These are phyloP conservation scores for Geotrupes spiniger DNA, from an alignment of 2,888 invertebrate genomes.

Conservation along the genomic window DNA sequence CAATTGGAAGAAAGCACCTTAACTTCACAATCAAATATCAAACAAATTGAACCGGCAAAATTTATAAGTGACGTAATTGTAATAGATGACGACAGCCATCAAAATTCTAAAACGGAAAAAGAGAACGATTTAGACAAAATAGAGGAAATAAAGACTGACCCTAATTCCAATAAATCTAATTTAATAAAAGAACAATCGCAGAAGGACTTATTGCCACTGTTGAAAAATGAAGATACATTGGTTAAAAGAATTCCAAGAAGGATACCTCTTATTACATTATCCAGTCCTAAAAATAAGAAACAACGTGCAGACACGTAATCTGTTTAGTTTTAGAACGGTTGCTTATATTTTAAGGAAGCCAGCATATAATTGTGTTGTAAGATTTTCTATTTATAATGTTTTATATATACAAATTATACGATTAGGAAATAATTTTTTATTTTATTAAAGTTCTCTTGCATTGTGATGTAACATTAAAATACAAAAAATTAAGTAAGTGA, in stretches of 20 bases:
- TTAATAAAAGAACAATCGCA: background rate
- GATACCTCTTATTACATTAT: constrained; percentile 72
- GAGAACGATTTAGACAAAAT: background rate
- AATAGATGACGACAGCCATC: background rate
- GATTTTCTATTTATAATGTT: too few relatives aligned
- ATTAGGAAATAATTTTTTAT: constrained; percentile 13
- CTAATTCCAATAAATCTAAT: background rate
- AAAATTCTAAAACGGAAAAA: background rate
- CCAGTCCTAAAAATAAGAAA: constrained; percentile 72
- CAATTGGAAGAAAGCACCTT: constrained; percentile 15
- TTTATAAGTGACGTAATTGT: background rate
- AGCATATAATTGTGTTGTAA: too few relatives aligned
- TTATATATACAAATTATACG: constrained; percentile 4
- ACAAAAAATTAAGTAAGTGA: constrained; percentile 19
- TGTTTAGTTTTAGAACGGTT: too few relatives aligned
- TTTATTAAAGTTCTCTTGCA: constrained; percentile 18
- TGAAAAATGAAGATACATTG: constrained; percentile 3
- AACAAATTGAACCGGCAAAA: background rate
- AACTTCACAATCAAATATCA: background rate
- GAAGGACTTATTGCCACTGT: background rate
- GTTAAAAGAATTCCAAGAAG: constrained; percentile 60
- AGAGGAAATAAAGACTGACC: background rate
- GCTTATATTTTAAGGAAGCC: too few relatives aligned
- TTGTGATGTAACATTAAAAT: constrained; percentile 17
- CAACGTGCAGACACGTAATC: constrained; percentile 38